Evolutionary conservation across 1,140 invertebrate genomes (phyloP), one percentile per base, ranked within the genome.

Genomic region (Rhynchophorus ferrugineus): DNA sequence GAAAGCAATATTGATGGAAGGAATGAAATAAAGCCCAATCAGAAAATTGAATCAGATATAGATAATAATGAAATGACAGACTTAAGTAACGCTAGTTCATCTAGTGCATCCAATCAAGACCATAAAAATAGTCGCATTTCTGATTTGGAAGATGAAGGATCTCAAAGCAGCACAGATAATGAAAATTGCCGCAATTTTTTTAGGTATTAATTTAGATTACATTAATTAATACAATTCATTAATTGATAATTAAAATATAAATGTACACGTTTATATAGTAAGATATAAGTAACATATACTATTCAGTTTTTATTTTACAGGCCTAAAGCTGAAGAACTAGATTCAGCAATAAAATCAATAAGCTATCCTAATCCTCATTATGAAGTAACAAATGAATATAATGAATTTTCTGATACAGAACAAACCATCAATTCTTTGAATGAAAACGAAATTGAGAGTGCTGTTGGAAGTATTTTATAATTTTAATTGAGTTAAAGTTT

Each of bases 381-480:
- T 9, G 47, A 59, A 17, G 20, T 55, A 1, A 51, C 49, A 2
- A 54, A 58, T 21, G 61, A 66, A 21, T 64, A 59, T 51, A 58
- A 57, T 19, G 66, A 66, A 5, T 48, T 47, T 9, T 18, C 24
- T 18, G 45, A 47, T 5, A 2, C 43, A 7, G 11, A 62, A 34
- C 59, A 63, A 37, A 33, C 44, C n/a, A 49, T 56, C 38, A 36
- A 47, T 19, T 55, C 42, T 47, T 47, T 60, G 16, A 68, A 65
- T 47, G 59, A 62, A 43, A 62, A 61, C 21, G 67, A 69, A 47
- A 65, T 69, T 18, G 64, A 66, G 35, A 64, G 61, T 20, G 67
- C 67, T 20, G 67, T 69, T 20, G 67, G 64, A 39, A 69, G 67
- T 50, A 69, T 69, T 47, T 50, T 9, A 24, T 14, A 43, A 18